Percentiles rank a stretch among this genome's conserved stretches.
Conservation (phyloP, 2,888 invertebrate genomes). For the Sesia apiformis region DNA sequence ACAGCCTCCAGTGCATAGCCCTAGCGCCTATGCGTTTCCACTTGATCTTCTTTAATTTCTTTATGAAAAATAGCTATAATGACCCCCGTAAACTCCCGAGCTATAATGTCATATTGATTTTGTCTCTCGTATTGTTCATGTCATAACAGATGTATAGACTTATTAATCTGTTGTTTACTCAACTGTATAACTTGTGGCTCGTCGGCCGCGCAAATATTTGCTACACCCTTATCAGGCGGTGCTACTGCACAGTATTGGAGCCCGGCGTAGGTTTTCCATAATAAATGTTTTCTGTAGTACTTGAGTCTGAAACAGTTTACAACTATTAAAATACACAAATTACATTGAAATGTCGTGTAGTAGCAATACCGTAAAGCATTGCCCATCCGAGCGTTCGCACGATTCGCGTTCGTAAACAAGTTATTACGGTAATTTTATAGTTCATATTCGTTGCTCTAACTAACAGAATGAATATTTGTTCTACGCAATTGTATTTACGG, state of each 20-base stretch:
- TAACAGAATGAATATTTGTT: not conserved
- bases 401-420: not conserved
- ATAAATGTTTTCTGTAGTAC: slow-evolving; percentile 83
- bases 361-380: not conserved
- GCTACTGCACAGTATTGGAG: slow-evolving; percentile 89
- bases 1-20: too few relatives aligned
- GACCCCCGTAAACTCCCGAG: too few relatives aligned
- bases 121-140: too few relatives aligned
- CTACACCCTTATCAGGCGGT: slow-evolving; percentile 78
- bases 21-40: too few relatives aligned
- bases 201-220: slow-evolving; percentile 75
- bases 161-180: slow-evolving; percentile 16
- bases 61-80: too few relatives aligned
- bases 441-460: slow-evolving; percentile 77
- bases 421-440: not conserved
- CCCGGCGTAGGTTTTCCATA: slow-evolving; percentile 91
- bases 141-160: too few relatives aligned
- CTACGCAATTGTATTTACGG: too few relatives aligned
- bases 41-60: too few relatives aligned
- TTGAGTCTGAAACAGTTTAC: slow-evolving; percentile 71
- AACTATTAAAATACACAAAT: not conserved
- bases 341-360: not conserved
- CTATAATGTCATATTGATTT: too few relatives aligned
- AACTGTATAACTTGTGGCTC: slow-evolving; percentile 85
- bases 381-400: too few relatives aligned